Evolutionary conservation across 2,113 vertebrate genomes (phyloP).

Genomic region (Corythoichthys intestinalis): DNA sequence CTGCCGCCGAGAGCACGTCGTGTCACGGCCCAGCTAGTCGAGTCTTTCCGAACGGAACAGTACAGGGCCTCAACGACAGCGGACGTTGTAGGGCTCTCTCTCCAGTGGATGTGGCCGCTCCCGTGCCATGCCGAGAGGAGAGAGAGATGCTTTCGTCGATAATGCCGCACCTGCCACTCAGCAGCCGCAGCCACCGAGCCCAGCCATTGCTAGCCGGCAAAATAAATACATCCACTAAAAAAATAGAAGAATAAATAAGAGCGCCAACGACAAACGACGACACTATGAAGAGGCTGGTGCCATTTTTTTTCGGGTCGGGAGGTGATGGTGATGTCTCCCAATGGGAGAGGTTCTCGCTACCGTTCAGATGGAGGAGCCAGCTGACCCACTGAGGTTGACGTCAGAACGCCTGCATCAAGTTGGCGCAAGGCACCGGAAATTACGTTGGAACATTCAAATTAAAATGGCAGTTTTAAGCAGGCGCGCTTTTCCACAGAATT

Average conservation of each 20-base stretch:
- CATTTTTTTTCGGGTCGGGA: constrained; percentile 30
- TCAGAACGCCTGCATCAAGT: constrained; percentile 65
- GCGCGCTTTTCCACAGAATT: too few relatives aligned
- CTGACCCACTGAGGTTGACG: constrained; percentile 68
- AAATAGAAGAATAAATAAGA: constrained; percentile 49
- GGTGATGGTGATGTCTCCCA: constrained; percentile 61
- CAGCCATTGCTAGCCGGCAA: constrained; percentile 58
- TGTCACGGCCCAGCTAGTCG: constrained; percentile 43
- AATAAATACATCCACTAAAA: constrained; percentile 60
- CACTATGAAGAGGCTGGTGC: constrained; percentile 18
- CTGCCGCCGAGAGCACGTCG: constrained; percentile 21
- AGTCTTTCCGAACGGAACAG: constrained; percentile 20
- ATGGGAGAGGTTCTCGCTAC: constrained; percentile 66
- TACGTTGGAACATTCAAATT: constrained; percentile 13
- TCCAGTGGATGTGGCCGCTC: constrained; percentile 49
- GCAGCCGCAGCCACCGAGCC: constrained; percentile 63
- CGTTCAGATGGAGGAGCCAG: constrained; percentile 60
- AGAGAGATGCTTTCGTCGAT: constrained; percentile 49
- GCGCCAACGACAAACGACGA: constrained; percentile 5
- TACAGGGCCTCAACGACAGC: not conserved
- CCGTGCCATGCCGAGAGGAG: constrained; percentile 53
- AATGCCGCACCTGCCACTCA: constrained; percentile 70
- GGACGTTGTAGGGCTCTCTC: constrained; percentile 14
- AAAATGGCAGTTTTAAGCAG: not conserved
- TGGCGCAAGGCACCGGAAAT: constrained; percentile 8